A percentile compares a stretch with the other conserved stretches of the same genome.
phyloP scores from a whole-genome alignment of 2,113 vertebrate species.

The Uria aalge region DNA sequence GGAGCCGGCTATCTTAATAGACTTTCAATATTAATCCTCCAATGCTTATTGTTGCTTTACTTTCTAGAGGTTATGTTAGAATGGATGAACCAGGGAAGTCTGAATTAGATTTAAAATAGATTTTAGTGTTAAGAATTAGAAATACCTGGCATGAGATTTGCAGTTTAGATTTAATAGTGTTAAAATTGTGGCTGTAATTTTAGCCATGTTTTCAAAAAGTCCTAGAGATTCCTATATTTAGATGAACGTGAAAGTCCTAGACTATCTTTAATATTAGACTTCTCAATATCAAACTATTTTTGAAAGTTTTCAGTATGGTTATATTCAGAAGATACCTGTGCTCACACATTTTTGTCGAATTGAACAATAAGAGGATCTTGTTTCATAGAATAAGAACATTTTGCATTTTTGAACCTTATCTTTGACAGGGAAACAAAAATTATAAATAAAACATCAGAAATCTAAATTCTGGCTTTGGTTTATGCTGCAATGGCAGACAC shows the following conservation, averaged over 20 bases:
- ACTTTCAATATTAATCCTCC: not conserved
- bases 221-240: not conserved
- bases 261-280: not conserved
- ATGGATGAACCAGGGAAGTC: not conserved
- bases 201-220: not conserved
- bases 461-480: not conserved
- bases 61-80: not conserved
- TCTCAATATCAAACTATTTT: not conserved
- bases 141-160: not conserved
- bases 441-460: not conserved
- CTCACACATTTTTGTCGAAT: rapidly evolving
- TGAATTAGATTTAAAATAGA: not conserved
- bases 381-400: not conserved
- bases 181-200: not conserved
- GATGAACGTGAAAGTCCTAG: not conserved
- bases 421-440: not conserved
- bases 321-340: not conserved
- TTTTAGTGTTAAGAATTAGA: not conserved
- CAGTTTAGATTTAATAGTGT: not conserved
- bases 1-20: not conserved
- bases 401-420: not conserved
- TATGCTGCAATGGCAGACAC: not conserved
- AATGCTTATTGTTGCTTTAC: not conserved
- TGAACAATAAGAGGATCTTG: not conserved
- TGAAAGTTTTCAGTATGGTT: not conserved